Evolutionary conservation across 2,113 vertebrate genomes (phyloP), one percentile per base, ranked within the genome.

Genomic region (Hypanus sabinus): DNA sequence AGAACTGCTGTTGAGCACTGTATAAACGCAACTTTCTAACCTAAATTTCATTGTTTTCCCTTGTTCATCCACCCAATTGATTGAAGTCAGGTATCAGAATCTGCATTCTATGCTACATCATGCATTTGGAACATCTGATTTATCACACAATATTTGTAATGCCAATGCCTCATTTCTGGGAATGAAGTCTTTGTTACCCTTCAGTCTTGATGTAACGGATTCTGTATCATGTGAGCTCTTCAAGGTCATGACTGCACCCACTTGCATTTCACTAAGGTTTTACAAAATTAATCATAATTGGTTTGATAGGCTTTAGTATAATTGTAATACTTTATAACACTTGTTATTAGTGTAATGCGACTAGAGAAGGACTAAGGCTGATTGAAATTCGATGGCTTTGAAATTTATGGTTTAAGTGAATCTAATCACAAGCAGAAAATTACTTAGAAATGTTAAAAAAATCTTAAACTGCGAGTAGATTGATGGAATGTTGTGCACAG

Each of bases 391-490:
- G 22, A 93, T 38, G 38, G 91, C 91, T 93, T 93, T 93, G 71
- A 73, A 73, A 75, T 93, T 73, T 93, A 93, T 93, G 38, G 91
- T 5, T 73, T 93, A 73, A 93, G 70, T 93, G 38, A 93, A 93
- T 55, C 91, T 93, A 73, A 93, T 93, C 70, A 55, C 38, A 22
- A 75, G 68, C 70, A 75, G 70, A 55, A 93, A 93, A 93, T 93
- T 73, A 73, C 38, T 71, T 46, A 93, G 36, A 93, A 73, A 22
- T 93, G 70, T 65, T 73, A 93, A 81, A 81, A 75, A 75, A 68
- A 70, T 91, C 88, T 91, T 20, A 91, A 93, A 73, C 22, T 46
- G 71, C 27, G 46, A 55, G 68, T 55, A 55, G 36, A 55, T 93
- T 93, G 91, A 71, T 93, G 38, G 10, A 93, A 93, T 55, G 24